These are phyloP conservation scores for Enoplosus armatus DNA, from an alignment of 2,797 vertebrate genomes.

Conservation along the genomic window DNA sequence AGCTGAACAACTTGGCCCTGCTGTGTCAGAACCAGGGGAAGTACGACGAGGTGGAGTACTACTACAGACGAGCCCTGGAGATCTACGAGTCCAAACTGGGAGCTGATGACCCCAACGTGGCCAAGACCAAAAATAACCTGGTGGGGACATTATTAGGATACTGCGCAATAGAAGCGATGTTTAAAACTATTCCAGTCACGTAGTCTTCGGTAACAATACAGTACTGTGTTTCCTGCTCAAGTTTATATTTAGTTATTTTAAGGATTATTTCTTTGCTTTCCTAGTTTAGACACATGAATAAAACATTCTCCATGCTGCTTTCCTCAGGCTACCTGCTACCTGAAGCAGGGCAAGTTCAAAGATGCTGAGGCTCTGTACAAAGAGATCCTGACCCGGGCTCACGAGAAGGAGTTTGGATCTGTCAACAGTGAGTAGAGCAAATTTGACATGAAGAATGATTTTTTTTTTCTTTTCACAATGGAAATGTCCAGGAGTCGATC, in stretches of 20 bases:
- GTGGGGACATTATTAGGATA: conserved; percentile 73
- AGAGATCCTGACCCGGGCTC: conserved; percentile 91
- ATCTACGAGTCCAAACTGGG: conserved; percentile 97
- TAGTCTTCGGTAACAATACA: too few relatives aligned
- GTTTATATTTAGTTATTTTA: not conserved
- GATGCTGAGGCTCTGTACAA: conserved; percentile 92
- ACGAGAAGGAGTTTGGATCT: conserved; percentile 93
- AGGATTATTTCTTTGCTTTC: not conserved
- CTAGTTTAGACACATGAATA: not conserved
- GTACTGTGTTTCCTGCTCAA: not conserved
- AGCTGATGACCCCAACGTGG: conserved; percentile 95
- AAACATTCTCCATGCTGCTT: not conserved
- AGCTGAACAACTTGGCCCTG: conserved; percentile 97
- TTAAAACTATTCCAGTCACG: too few relatives aligned
- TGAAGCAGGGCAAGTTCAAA: conserved; percentile 93
- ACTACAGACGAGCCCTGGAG: conserved; percentile 94
- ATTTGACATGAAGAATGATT: not conserved
- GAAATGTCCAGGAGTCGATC: not conserved
- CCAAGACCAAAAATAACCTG: conserved; percentile 99
- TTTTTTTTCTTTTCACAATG: not conserved
- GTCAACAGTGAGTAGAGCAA: conserved; percentile 88
- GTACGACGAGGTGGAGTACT: conserved; percentile 97
- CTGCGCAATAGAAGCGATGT: not conserved
- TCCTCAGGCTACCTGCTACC: conserved; percentile 90
- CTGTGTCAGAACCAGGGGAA: conserved; percentile 99